Evolutionary conservation across 2,888 invertebrate species (phyloP).

Genomic region (Sepioteuthis lessoniana): DNA sequence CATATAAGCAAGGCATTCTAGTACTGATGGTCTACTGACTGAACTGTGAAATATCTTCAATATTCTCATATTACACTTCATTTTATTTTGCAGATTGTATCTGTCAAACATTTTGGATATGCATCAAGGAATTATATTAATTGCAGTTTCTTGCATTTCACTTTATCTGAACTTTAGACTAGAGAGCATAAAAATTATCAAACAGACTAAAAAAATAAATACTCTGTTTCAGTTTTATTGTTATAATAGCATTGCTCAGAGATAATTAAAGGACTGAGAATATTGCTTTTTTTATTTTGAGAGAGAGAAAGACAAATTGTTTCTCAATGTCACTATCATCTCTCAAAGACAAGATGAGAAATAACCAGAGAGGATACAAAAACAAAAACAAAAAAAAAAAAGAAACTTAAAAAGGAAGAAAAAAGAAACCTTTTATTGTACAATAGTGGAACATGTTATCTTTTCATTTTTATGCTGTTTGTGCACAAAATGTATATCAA

Average conservation of each 20-base stretch:
- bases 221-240: background rate
- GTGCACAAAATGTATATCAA: too few relatives aligned
- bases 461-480: too few relatives aligned
- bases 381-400: background rate
- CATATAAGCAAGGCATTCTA: background rate
- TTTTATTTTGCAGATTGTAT: constrained; percentile 23
- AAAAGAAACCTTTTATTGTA: background rate
- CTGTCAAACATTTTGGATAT: background rate
- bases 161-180: background rate
- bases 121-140: constrained; percentile 33
- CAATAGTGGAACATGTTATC: background rate
- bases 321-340: background rate
- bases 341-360: background rate
- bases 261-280: background rate
- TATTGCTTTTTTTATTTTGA: background rate
- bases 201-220: background rate
- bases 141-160: constrained; percentile 2
- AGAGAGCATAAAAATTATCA: background rate
- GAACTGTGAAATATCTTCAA: constrained; percentile 33
- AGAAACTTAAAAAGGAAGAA: background rate
- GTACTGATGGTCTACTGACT: background rate
- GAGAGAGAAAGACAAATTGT: background rate
- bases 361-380: background rate
- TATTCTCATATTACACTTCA: background rate
- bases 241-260: background rate